These are phyloP conservation scores for Enteromius fasciolatus DNA, from an alignment of 2,797 vertebrate species.

Conservation along the genomic window DNA sequence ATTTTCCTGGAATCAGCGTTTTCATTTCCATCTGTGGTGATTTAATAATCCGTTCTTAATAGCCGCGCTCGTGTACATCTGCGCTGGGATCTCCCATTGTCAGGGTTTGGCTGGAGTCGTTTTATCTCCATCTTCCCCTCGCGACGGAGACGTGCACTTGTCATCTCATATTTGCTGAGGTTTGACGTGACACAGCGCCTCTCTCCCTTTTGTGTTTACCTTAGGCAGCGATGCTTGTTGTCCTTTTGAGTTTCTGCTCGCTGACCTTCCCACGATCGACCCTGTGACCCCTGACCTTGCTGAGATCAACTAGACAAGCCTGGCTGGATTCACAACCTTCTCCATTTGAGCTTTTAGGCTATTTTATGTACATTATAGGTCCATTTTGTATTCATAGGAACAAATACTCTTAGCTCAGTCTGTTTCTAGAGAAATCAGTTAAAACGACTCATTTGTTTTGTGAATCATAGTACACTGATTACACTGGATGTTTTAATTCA, in stretches of 20 bases:
- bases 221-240: background rate
- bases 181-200: conserved; percentile 53
- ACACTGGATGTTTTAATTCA: background rate
- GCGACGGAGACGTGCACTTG: conserved; percentile 11
- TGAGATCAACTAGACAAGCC: background rate
- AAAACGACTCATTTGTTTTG: background rate
- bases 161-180: conserved; percentile 46
- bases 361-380: background rate
- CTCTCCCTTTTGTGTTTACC: background rate
- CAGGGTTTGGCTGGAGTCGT: background rate
- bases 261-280: background rate
- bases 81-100: background rate
- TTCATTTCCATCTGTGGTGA: conserved; percentile 55
- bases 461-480: background rate
- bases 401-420: background rate
- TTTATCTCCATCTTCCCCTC: conserved; percentile 36
- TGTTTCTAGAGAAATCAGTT: background rate
- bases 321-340: background rate
- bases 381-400: background rate
- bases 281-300: conserved; percentile 15
- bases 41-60: conserved; percentile 44
- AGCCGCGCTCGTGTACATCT: background rate
- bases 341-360: background rate
- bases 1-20: conserved; percentile 68
- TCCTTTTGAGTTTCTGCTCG: background rate